Percentiles rank a stretch among this genome's conserved stretches.
Conservation (phyloP, 1,140 invertebrate species). For the Microplitis mediator region DNA sequence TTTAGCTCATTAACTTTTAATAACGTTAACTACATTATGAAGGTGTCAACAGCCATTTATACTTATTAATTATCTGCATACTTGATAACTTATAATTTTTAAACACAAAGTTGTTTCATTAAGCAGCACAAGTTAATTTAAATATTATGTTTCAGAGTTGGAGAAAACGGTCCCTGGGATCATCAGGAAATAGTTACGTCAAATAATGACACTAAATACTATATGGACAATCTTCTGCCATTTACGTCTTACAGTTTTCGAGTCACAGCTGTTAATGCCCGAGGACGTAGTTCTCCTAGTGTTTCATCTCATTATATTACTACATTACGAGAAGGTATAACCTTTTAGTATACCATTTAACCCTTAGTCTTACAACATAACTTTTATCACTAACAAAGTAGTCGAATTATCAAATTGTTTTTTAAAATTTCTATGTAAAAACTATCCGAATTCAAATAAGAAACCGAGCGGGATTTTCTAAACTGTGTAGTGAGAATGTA, state of each 20-base stretch:
- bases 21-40: conserved; percentile 19
- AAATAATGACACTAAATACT: conserved; percentile 70
- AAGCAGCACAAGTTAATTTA: background rate
- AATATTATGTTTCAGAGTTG: conserved; percentile 62
- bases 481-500: too few species aligned
- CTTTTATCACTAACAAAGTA: background rate
- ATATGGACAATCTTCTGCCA: conserved; percentile 70
- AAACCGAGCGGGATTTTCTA: too few species aligned
- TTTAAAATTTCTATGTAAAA: too few species aligned
- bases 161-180: conserved; percentile 71
- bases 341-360: conserved; percentile 8
- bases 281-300: conserved; percentile 73
- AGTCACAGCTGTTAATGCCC: conserved; percentile 73
- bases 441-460: too few species aligned
- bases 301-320: conserved; percentile 79
- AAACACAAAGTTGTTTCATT: background rate
- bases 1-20: conserved; percentile 42
- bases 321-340: conserved; percentile 75
- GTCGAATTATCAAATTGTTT: too few species aligned
- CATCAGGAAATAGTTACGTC: conserved; percentile 69
- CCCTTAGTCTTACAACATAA: background rate
- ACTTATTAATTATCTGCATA: conserved; percentile 26
- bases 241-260: conserved; percentile 81
- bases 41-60: too few species aligned
- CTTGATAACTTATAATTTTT: background rate